Evolutionary conservation across 2,113 vertebrate species (phyloP).

Genomic region (Passerina amoena): DNA sequence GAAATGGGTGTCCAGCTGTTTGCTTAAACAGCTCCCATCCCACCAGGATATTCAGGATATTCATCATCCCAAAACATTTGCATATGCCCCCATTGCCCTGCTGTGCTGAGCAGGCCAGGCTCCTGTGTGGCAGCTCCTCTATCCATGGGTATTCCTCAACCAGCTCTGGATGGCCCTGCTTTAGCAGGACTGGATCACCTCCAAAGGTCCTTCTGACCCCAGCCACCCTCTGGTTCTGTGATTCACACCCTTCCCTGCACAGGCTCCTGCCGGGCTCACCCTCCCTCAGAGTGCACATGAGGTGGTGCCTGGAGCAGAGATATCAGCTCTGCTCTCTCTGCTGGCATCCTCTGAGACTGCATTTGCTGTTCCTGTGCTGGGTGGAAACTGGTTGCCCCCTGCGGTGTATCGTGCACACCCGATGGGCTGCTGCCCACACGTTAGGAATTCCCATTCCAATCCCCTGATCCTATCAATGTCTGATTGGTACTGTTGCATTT

Average conservation of each 20-base stretch:
- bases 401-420: rapidly evolving
- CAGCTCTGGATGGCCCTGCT: neutral
- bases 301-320: neutral
- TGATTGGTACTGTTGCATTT: neutral
- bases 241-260: neutral
- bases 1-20: neutral
- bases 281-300: neutral
- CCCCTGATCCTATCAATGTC: neutral
- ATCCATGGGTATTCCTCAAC: neutral
- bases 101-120: neutral
- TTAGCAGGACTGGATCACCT: neutral
- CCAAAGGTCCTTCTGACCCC: neutral
- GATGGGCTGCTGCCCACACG: neutral
- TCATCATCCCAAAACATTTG: neutral
- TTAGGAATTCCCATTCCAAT: neutral
- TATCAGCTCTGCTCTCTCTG: neutral
- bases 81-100: neutral
- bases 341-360: neutral
- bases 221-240: neutral
- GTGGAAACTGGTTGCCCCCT: neutral
- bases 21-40: neutral
- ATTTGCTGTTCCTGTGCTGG: neutral
- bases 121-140: neutral
- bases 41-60: too few species aligned
- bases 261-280: neutral